Evolutionary conservation across 1,140 invertebrate species (phyloP), one percentile per base, ranked within the genome.

Genomic region (Nylanderia fulva): DNA sequence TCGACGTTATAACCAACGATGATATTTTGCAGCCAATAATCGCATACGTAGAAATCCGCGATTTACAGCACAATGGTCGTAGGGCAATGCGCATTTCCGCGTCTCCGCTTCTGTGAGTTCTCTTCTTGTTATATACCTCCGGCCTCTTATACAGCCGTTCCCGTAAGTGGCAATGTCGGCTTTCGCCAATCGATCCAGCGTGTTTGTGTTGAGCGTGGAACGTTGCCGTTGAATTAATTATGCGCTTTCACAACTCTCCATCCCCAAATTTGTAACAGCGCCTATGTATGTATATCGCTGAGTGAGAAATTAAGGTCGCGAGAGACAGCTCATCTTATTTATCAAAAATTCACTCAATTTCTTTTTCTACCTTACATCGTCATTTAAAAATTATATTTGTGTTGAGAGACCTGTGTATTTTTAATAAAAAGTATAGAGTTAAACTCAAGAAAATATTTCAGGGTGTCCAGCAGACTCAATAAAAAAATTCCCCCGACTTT

Each of bases 11-110:
- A 84, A 61, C 66, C 66, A 27, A 82, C 66, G 66, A 71, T 82
- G 77, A 82, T 82, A 60, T 71, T 72, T 82, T 15, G 77, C 77
- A 58, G 77, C 52, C 77, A 39, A 71, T 82, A 82, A 82, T 82
- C 52, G 66, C 66, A 45, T 29, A 82, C 77, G 69, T 72, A 72
- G 66, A 72, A 82, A 71, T 82, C 52, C 39, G 24, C 77, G 77
- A 82, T 82, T 82, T 72, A 82, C 77, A 82, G 39, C 77, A 71
- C 69, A 76, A 84, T 84, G 72, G 80, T 76, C 80, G 80, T 75
- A 84, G 69, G 71, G 71, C 71, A 76, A 6, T 29, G 56, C 42
- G 42, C 71, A 15, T 76, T 63, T 76, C 42, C 71, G 60, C 80
- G 42, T 76, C 58, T 84, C 56, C 48, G 64, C 18, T 54, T 36